Conservation (phyloP, 2,797 vertebrate genomes). For the Peromyscus melanophrys region DNA sequence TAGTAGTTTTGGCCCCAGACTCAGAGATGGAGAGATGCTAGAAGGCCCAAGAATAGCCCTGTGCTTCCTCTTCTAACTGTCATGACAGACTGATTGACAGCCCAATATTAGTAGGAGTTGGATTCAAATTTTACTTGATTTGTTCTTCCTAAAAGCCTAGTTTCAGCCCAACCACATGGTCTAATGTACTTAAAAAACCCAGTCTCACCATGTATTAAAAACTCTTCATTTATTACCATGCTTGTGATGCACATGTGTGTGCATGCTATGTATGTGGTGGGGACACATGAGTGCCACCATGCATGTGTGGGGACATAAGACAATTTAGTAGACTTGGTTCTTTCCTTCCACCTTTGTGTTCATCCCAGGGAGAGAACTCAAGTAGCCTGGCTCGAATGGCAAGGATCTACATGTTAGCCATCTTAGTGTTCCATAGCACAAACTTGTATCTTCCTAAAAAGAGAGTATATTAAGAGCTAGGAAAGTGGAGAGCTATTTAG, state of each 20-base stretch:
- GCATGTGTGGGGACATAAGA: not conserved
- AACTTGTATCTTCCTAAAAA: conserved; percentile 17
- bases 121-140: conserved; percentile 30
- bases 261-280: not conserved
- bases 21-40: not conserved
- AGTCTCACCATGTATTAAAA: not conserved
- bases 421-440: not conserved
- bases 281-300: too few relatives aligned
- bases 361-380: not conserved
- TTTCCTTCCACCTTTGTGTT: not conserved
- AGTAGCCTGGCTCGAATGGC: not conserved
- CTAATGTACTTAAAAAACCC: not conserved
- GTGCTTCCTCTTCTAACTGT: not conserved
- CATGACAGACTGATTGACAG: not conserved
- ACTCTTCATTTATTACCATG: not conserved
- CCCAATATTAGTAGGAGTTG: not conserved
- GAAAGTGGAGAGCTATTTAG: not conserved
- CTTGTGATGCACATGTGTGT: not conserved
- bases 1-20: not conserved
- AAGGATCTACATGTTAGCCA: not conserved
- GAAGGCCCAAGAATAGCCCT: not conserved
- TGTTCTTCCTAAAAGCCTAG: not conserved
- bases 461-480: not conserved
- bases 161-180: not conserved
- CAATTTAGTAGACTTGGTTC: not conserved